phyloP scores from a whole-genome alignment of 2,888 invertebrate species.

The Orthonychiurus folsomi region DNA sequence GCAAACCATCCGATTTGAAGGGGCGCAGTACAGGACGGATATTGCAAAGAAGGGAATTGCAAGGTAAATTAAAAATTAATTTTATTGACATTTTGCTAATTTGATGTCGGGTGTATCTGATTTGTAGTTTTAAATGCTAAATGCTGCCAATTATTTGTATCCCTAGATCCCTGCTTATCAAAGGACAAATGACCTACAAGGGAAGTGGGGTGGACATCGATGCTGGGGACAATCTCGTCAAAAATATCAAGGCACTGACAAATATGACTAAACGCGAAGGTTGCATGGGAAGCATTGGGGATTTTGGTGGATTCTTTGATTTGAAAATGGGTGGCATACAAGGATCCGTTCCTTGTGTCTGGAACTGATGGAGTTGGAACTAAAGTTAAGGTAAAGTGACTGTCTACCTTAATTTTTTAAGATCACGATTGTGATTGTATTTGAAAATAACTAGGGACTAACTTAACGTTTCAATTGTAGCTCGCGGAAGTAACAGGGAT shows the following conservation, averaged over 20 bases:
- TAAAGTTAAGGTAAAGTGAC: slow-evolving; percentile 71
- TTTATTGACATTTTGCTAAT: background rate
- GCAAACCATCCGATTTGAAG: slow-evolving; percentile 66
- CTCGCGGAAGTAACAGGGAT: slow-evolving; percentile 69
- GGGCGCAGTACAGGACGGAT: slow-evolving; percentile 76
- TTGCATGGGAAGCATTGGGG: slow-evolving; percentile 73
- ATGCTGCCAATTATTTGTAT: too few species aligned
- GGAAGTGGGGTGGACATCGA: slow-evolving; percentile 87
- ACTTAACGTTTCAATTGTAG: slow-evolving; percentile 45
- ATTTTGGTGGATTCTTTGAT: slow-evolving; percentile 90
- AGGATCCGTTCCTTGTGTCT: slow-evolving; percentile 80
- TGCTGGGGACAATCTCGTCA: slow-evolving; percentile 79
- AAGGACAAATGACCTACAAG: slow-evolving; percentile 71
- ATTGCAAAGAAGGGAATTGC: slow-evolving; percentile 80
- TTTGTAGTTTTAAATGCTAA: too few species aligned
- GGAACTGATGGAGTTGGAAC: slow-evolving; percentile 96
- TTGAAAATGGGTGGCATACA: slow-evolving; percentile 62
- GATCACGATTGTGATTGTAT: background rate
- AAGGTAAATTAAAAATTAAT: slow-evolving; percentile 54
- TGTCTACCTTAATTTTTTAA: background rate
- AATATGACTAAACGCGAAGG: slow-evolving; percentile 69
- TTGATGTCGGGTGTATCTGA: too few species aligned
- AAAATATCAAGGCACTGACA: slow-evolving; percentile 69
- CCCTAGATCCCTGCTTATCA: slow-evolving; percentile 49
- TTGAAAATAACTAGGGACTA: background rate